Percentiles rank a stretch among this genome's conserved stretches.
Conservation (phyloP, 2,797 vertebrate genomes). For the Scyliorhinus canicula region DNA sequence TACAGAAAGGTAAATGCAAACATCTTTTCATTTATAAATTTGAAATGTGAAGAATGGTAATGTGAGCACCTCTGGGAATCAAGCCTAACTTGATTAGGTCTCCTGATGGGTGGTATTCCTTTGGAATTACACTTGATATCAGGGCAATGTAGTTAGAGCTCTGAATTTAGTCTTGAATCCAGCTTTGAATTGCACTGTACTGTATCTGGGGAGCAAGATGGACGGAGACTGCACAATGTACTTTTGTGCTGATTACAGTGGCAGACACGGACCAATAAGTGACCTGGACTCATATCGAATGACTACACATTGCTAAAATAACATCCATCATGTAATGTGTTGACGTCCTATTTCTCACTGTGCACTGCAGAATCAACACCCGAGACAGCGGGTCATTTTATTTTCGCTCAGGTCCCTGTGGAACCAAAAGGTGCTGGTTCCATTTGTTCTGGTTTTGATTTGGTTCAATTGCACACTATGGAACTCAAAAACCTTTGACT, state of each 20-base stretch:
- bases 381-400: not conserved
- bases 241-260: not conserved
- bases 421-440: not conserved
- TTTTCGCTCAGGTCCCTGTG: not conserved
- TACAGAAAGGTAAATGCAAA: not conserved
- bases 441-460: not conserved
- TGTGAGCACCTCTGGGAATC: not conserved
- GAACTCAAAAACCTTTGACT: not conserved
- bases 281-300: not conserved
- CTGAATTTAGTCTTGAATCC: not conserved
- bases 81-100: not conserved
- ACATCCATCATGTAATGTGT: not conserved
- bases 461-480: not conserved
- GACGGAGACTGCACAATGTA: not conserved
- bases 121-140: not conserved
- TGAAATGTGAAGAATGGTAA: not conserved
- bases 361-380: not conserved
- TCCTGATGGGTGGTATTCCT: not conserved
- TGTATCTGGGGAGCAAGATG: not conserved
- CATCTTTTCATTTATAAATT: not conserved
- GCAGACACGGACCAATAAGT: not conserved
- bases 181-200: not conserved
- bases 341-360: not conserved
- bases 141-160: not conserved
- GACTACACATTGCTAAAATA: not conserved